Conservation (phyloP, 2,113 vertebrate species). For the Ivindomyrus marchei region DNA sequence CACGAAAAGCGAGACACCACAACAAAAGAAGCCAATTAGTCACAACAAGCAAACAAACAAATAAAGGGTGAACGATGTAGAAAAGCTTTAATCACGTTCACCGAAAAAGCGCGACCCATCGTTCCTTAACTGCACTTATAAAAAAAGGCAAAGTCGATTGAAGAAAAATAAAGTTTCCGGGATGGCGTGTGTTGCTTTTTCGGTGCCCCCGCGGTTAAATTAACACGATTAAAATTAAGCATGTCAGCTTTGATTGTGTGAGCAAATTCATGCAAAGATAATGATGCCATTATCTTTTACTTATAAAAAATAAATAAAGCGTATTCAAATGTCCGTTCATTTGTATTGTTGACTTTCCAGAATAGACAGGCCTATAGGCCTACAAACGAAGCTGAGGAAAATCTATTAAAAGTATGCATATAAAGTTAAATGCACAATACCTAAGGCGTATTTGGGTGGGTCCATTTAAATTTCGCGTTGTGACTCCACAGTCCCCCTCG, state of each 20-base stretch:
- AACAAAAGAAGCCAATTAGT: constrained; percentile 18
- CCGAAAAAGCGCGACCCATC: not conserved
- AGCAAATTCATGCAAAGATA: constrained; percentile 1
- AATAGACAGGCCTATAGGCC: not conserved
- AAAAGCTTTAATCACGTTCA: constrained; percentile 10
- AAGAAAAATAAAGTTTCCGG: not conserved
- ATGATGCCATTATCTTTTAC: constrained; percentile 1
- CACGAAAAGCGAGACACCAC: constrained; percentile 11
- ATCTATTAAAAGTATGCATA: not conserved
- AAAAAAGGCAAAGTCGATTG: not conserved
- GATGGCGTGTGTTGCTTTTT: not conserved
- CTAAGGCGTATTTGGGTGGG: not conserved
- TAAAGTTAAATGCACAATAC: not conserved
- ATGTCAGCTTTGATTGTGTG: not conserved
- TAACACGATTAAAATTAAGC: not conserved
- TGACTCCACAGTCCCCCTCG: not conserved
- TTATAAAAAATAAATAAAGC: not conserved
- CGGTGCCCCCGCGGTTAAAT: not conserved
- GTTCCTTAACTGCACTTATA: not conserved
- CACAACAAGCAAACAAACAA: constrained; percentile 25
- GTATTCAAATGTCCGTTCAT: not conserved
- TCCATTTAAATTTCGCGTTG: not conserved
- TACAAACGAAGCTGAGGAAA: not conserved
- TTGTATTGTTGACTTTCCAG: not conserved
- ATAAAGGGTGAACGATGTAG: not conserved